These are phyloP conservation scores for Philonicus albiceps DNA, from an alignment of 2,888 invertebrate genomes.

Conservation along the genomic window DNA sequence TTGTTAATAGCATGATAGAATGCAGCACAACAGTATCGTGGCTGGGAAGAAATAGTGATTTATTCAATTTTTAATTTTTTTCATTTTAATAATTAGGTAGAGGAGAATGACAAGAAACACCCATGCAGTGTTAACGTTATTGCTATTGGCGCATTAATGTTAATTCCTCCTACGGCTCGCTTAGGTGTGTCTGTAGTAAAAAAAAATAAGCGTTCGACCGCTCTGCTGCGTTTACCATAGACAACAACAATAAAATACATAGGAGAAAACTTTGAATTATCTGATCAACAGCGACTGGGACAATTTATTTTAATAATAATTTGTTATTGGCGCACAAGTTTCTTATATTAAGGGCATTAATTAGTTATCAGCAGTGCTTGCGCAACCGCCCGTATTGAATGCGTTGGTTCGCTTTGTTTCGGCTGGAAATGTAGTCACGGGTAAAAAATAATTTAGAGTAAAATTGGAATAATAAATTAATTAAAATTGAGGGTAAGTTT, in stretches of 20 bases:
- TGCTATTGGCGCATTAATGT: slow-evolving; percentile 33
- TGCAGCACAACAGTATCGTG: slow-evolving; percentile 28
- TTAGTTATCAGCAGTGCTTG: background rate
- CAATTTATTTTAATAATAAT: slow-evolving; percentile 30
- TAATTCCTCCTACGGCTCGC: slow-evolving; percentile 20
- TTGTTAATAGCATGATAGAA: slow-evolving; percentile 35
- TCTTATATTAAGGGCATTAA: slow-evolving; percentile 21
- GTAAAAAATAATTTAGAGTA: background rate
- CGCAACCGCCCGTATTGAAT: background rate
- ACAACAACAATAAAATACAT: background rate
- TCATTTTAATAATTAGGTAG: slow-evolving; percentile 27
- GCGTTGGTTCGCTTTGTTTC: slow-evolving; percentile 2
- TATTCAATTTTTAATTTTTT: background rate
- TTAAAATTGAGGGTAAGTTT: background rate
- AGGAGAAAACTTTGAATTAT: background rate
- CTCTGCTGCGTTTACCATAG: background rate
- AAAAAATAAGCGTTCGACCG: background rate
- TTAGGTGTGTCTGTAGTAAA: slow-evolving; percentile 19
- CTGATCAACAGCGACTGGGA: background rate
- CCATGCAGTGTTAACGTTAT: slow-evolving; percentile 38
- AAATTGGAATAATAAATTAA: background rate
- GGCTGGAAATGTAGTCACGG: slow-evolving; percentile 2
- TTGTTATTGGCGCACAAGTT: slow-evolving; percentile 51
- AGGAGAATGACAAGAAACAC: slow-evolving; percentile 36
- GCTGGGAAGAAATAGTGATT: slow-evolving; percentile 1